phyloP scores from a whole-genome alignment of 2,888 invertebrate genomes.

The Amblyjoppa fuscipennis region DNA sequence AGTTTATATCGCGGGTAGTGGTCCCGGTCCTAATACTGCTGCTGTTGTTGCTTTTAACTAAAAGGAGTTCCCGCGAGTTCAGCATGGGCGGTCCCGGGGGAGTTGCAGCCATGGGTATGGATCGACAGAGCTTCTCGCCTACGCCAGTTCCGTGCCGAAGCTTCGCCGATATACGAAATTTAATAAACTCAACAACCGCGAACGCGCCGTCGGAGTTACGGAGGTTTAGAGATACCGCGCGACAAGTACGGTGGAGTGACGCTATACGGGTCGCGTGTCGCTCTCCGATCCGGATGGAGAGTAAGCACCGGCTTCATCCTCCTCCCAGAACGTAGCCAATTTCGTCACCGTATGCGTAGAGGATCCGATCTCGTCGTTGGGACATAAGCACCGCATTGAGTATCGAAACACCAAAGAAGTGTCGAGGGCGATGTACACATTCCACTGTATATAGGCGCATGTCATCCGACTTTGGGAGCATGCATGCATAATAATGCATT shows the following conservation, averaged over 20 bases:
- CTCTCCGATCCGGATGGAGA: conserved; percentile 21
- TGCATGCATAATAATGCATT: conserved; percentile 5
- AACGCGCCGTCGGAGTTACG: conserved; percentile 12
- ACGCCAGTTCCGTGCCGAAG: conserved; percentile 65
- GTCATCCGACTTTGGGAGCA: conserved; percentile 12
- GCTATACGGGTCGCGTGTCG: not conserved
- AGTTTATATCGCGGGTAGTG: conserved; percentile 10
- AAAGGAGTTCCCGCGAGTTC: conserved; percentile 24
- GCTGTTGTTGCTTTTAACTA: conserved; percentile 30
- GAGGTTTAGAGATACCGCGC: conserved; percentile 1
- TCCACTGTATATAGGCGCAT: not conserved
- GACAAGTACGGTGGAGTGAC: not conserved
- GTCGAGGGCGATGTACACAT: not conserved
- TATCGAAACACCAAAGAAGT: not conserved
- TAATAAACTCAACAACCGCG: conserved; percentile 71
- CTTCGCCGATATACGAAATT: conserved; percentile 76
- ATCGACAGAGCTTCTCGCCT: conserved; percentile 24
- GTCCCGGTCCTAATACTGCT: conserved; percentile 32
- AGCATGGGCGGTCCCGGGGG: conserved; percentile 44
- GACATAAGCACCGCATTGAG: not conserved
- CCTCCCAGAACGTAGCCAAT: conserved; percentile 48
- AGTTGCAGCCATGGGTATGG: conserved; percentile 59
- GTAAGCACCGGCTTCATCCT: conserved; percentile 15
- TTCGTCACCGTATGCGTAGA: conserved; percentile 32
- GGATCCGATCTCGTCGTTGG: not conserved